Evolutionary conservation across 1,140 invertebrate species (phyloP).

Genomic region (Calliopsis andreniformis): DNA sequence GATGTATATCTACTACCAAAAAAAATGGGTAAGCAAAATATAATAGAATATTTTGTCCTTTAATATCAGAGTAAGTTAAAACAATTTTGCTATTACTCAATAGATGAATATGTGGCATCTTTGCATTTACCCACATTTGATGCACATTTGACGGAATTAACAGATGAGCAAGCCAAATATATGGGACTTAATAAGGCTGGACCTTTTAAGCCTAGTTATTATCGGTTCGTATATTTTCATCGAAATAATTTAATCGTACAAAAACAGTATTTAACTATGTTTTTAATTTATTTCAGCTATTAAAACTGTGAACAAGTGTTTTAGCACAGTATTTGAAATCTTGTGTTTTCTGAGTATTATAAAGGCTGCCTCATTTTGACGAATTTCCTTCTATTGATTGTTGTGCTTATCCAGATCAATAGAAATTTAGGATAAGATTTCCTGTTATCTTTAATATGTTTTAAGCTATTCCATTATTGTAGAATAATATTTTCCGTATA

Average conservation of each 20-base stretch:
- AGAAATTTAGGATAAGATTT: slow-evolving; percentile 17
- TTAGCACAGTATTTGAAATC: slow-evolving; percentile 42
- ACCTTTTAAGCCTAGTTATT: slow-evolving; percentile 99
- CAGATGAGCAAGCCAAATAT: slow-evolving; percentile 98
- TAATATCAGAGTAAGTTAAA: slow-evolving; percentile 4
- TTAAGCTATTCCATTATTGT: slow-evolving; percentile 5
- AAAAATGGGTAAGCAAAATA: slow-evolving; percentile 92
- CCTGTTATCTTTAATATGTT: slow-evolving; percentile 26
- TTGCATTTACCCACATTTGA: slow-evolving; percentile 98
- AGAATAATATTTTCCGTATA: slow-evolving; percentile 1
- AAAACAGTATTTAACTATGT: slow-evolving; percentile 17
- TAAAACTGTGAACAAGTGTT: slow-evolving; percentile 48
- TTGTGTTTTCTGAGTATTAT: slow-evolving; percentile 45
- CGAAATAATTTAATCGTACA: background rate
- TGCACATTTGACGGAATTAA: slow-evolving; percentile 97
- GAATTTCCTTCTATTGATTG: slow-evolving; percentile 22
- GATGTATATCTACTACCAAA: slow-evolving; percentile 98
- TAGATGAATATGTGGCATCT: slow-evolving; percentile 98
- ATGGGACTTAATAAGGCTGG: slow-evolving; percentile 98
- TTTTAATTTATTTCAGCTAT: slow-evolving; percentile 59
- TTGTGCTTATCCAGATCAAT: slow-evolving; percentile 12
- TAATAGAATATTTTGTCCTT: background rate
- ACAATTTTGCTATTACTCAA: slow-evolving; percentile 57
- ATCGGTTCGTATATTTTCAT: slow-evolving; percentile 85
- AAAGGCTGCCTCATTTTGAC: slow-evolving; percentile 19